Evolutionary conservation across 2,113 vertebrate genomes (phyloP).

Genomic region (Thamnaconus septentrionalis): DNA sequence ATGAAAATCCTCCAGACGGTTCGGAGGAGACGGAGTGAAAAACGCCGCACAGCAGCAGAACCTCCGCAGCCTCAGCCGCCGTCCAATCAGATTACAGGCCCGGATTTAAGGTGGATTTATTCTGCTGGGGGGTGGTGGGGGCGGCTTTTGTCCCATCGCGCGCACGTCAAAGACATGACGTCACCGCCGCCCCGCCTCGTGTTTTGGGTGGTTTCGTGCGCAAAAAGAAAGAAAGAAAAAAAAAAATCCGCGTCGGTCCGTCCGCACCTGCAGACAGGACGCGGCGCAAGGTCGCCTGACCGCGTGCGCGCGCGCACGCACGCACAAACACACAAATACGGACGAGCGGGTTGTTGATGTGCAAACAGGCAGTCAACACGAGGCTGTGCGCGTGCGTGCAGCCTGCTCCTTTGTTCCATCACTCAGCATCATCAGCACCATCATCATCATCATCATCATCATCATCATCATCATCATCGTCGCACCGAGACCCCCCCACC

Average conservation of each 20-base stretch:
- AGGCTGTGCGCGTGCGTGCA: too few species aligned
- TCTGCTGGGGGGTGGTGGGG: background rate
- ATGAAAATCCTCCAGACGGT: background rate
- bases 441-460: background rate
- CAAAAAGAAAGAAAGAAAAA: too few species aligned
- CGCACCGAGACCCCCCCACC: too few species aligned
- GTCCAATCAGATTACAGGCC: too few species aligned
- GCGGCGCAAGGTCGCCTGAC: slow-evolving; percentile 33
- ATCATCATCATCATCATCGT: too few species aligned
- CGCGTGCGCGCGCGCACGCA: background rate
- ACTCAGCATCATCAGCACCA: background rate
- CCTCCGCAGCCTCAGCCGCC: too few species aligned
- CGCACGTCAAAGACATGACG: background rate
- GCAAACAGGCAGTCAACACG: background rate
- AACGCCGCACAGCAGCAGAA: too few species aligned
- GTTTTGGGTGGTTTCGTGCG: too few species aligned
- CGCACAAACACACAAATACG: background rate
- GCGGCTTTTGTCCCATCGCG: background rate
- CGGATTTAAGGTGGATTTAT: slow-evolving; percentile 24
- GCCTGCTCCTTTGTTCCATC: slow-evolving; percentile 26
- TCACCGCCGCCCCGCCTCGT: too few species aligned
- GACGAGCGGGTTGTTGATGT: too few species aligned
- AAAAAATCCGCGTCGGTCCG: background rate
- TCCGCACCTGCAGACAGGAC: slow-evolving; percentile 34
- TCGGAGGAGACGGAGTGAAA: too few species aligned